Evolutionary conservation across 2,113 vertebrate genomes (phyloP), one percentile per base, ranked within the genome.

Genomic region (Tachysurus vachellii): DNA sequence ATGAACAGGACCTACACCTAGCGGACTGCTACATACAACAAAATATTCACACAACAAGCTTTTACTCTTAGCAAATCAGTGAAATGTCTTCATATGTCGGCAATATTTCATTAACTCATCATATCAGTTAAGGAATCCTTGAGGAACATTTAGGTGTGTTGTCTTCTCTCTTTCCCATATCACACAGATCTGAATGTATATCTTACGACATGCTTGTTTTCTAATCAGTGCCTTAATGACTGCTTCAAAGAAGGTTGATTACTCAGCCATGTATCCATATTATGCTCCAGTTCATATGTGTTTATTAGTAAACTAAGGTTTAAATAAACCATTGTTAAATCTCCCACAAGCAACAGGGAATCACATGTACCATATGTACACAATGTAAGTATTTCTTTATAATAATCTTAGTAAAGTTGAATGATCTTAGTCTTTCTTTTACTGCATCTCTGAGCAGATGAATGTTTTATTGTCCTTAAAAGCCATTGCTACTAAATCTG

Each of bases 141-240:
- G 16, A 77, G 44, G 62, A 89, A 53, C 42, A 71, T 61, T 86
- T 86, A 50, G 47, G 28, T 70, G 54, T 21, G 61, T 62, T 70
- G 59, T 42, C n/a, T 68, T 76, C 23, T 36, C 82, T 36, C 56
- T 81, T 31, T 23, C 36, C 12, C 64, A 47, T 54, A 85, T 56
- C 16, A 85, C 17, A 31, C 31, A 5, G 17, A 57, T 81, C 68
- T 73, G 16, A 44, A 62, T 80, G 28, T 11, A 44, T 71, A 53
- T 86, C 66, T 53, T 42, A 88, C 12, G 3, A 50, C 50, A 79
- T 85, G 85, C 54, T 70, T 91, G 88, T 79, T 91, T 89, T 76
- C 86, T 92, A 89, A 81, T 90, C 62, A 17, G 94, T 94, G 93
- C 93, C 93, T 94, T 95, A 82, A 89, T 86, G 92, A 83, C 54